Evolutionary conservation across 2,888 invertebrate genomes (phyloP).

Genomic region (Pardosa pseudoannulata): DNA sequence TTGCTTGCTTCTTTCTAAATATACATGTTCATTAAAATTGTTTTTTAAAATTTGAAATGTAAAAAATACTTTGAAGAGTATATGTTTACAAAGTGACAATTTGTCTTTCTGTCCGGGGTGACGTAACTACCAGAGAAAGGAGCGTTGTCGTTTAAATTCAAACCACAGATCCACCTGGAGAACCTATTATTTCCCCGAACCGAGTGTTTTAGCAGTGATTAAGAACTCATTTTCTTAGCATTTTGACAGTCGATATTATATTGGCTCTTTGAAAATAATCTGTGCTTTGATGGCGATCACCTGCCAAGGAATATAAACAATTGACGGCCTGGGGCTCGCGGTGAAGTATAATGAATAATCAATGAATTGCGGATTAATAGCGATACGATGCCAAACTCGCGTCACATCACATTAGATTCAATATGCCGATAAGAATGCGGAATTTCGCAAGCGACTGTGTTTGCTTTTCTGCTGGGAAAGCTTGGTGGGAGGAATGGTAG

Average conservation of each 20-base stretch:
- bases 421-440: neutral
- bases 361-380: slow-evolving; percentile 20
- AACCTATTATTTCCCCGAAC: neutral
- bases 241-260: neutral
- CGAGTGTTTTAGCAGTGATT: neutral
- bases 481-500: neutral
- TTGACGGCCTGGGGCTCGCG: slow-evolving; percentile 26
- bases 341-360: slow-evolving; percentile 46
- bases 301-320: slow-evolving; percentile 66
- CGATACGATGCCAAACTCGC: neutral
- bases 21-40: no score
- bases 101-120: no score
- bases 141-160: no score
- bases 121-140: no score
- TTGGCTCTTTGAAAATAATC: slow-evolving; percentile 29
- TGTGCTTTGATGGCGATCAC: slow-evolving; percentile 31
- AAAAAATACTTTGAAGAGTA: no score
- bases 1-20: no score
- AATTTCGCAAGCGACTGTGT: neutral
- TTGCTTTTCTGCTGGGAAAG: neutral
- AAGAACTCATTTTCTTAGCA: slow-evolving; percentile 6
- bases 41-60: no score
- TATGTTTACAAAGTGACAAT: no score
- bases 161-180: neutral
- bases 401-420: slow-evolving; percentile 3